Percentiles rank a stretch among this genome's conserved stretches.
These are phyloP conservation scores for Lithobates pipiens DNA, from an alignment of 2,797 vertebrate species.

Conservation along the genomic window DNA sequence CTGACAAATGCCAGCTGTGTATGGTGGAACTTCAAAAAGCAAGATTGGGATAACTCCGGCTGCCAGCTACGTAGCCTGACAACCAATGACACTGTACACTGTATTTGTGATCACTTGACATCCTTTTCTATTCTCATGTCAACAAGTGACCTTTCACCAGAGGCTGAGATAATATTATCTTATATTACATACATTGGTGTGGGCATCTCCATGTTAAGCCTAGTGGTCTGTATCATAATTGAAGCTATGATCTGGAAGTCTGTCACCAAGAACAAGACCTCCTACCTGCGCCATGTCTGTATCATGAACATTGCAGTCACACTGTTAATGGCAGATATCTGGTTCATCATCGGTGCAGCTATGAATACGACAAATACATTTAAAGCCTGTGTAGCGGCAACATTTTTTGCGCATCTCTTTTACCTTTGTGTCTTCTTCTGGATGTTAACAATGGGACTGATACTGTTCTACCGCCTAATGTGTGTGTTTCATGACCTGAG, in stretches of 20 bases:
- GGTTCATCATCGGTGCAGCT: slow-evolving; percentile 82
- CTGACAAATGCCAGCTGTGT: slow-evolving; percentile 77
- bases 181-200: slow-evolving; percentile 85
- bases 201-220: slow-evolving; percentile 82
- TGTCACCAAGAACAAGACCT: slow-evolving; percentile 83
- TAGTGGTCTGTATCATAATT: slow-evolving; percentile 84
- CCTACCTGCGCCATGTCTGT: slow-evolving; percentile 86
- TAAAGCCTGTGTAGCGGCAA: slow-evolving; percentile 76
- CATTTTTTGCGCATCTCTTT: slow-evolving; percentile 91
- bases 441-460: slow-evolving; percentile 89
- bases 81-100: slow-evolving; percentile 67
- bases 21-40: slow-evolving; percentile 89
- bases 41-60: slow-evolving; percentile 81
- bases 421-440: slow-evolving; percentile 93
- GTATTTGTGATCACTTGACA: slow-evolving; percentile 86
- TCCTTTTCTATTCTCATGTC: slow-evolving; percentile 94
- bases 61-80: slow-evolving; percentile 65
- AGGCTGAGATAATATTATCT: slow-evolving; percentile 49
- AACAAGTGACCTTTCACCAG: not conserved
- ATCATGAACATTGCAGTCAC: slow-evolving; percentile 87
- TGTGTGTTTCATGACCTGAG: slow-evolving; percentile 87
- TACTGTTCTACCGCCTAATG: slow-evolving; percentile 87
- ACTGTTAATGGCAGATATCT: slow-evolving; percentile 86
- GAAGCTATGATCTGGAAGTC: slow-evolving; percentile 87
- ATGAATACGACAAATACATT: slow-evolving; percentile 57